These are phyloP conservation scores for Misgurnus anguillicaudatus DNA, from an alignment of 2,113 vertebrate genomes.

Conservation along the genomic window DNA sequence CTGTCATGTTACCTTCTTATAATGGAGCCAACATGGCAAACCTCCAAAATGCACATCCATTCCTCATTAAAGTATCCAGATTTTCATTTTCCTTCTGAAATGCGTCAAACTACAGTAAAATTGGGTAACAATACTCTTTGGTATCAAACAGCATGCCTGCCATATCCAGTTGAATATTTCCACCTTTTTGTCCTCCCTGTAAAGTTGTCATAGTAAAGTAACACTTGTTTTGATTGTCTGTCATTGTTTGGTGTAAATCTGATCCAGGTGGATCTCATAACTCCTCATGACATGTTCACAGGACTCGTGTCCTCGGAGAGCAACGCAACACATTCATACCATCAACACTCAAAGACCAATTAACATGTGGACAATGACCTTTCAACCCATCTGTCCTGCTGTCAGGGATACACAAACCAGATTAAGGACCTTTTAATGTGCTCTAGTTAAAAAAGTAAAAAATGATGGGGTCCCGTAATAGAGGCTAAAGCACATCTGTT, in stretches of 20 bases:
- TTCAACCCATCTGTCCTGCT: slow-evolving; percentile 13
- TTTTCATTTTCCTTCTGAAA: no score
- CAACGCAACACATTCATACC: slow-evolving; percentile 49
- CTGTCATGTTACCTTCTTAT: no score
- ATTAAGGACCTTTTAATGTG: slow-evolving; percentile 10
- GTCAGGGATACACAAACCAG: slow-evolving; percentile 21
- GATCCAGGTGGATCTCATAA: slow-evolving; percentile 64
- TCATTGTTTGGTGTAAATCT: slow-evolving; percentile 57
- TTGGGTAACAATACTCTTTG: no score
- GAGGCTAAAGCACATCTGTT: slow-evolving; percentile 8
- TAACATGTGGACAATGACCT: slow-evolving; percentile 50
- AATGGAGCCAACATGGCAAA: no score
- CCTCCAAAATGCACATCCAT: no score
- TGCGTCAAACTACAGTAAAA: no score
- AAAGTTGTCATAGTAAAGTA: neutral
- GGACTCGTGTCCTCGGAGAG: slow-evolving; percentile 54
- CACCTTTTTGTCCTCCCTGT: neutral
- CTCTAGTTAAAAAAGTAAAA: slow-evolving; percentile 27
- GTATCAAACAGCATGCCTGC: neutral
- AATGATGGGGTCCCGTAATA: slow-evolving; percentile 46
- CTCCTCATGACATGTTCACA: slow-evolving; percentile 65
- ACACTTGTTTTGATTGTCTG: neutral
- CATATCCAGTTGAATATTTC: neutral
- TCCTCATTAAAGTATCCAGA: no score
- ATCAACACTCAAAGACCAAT: slow-evolving; percentile 60